A percentile compares a stretch with the other conserved stretches of the same genome.
Conservation (phyloP, 2,888 invertebrate genomes). For the Melanotus villosus region DNA sequence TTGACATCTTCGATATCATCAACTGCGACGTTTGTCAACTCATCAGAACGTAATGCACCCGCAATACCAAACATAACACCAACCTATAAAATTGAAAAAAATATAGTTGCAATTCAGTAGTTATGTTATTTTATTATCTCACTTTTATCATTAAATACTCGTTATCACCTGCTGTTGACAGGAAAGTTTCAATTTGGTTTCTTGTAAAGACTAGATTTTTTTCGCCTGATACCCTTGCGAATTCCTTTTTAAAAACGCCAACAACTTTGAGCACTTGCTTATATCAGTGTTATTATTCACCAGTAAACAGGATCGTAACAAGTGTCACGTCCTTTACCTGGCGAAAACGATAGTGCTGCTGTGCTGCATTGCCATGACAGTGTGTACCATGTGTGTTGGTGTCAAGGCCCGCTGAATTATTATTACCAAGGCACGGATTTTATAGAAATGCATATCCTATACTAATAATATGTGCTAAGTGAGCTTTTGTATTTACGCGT, state of each 20-base stretch:
- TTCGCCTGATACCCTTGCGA: background rate
- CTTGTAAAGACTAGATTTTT: conserved; percentile 2
- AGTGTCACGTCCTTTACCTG: too few relatives aligned
- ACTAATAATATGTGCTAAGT: too few relatives aligned
- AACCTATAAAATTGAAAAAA: background rate
- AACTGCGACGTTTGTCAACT: background rate
- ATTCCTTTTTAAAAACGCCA: conserved; percentile 10
- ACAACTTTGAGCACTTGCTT: conserved; percentile 1
- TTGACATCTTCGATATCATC: background rate
- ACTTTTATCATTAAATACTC: conserved; percentile 9
- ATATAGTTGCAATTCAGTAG: too few relatives aligned
- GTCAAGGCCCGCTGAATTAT: too few relatives aligned
- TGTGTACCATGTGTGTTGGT: too few relatives aligned
- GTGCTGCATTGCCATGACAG: too few relatives aligned
- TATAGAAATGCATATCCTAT: too few relatives aligned
- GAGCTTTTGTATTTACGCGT: too few relatives aligned
- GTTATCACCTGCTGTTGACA: conserved; percentile 4
- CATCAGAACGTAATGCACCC: background rate
- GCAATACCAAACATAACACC: background rate
- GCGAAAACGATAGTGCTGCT: too few relatives aligned
- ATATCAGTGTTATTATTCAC: background rate
- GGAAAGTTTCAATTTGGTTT: conserved; percentile 7
- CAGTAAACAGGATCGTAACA: background rate
- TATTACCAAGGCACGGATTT: too few relatives aligned
- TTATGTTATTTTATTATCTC: too few relatives aligned